phyloP scores from a whole-genome alignment of 2,113 vertebrate genomes.

The Pteruthius melanotis region DNA sequence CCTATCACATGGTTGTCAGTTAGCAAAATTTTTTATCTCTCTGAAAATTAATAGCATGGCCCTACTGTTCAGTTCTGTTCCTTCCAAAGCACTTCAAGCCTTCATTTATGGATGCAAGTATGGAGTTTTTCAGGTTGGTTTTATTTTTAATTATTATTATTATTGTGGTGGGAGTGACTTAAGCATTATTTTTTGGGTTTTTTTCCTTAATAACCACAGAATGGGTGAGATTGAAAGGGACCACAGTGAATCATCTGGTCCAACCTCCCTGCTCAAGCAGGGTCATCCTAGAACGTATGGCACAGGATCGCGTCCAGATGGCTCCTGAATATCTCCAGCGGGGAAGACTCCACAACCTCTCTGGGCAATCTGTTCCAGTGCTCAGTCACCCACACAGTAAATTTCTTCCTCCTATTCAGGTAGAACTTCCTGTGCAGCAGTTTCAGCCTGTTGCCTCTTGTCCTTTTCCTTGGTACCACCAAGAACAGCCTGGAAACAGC shows the following conservation, averaged over 20 bases:
- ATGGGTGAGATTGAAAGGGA: background rate
- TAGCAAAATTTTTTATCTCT: background rate
- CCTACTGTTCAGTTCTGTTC: background rate
- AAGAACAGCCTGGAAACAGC: background rate
- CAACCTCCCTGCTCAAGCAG: background rate
- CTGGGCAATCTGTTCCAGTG: background rate
- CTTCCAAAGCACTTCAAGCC: background rate
- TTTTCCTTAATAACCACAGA: background rate
- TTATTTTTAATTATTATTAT: background rate
- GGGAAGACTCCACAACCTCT: background rate
- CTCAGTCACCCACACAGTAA: background rate
- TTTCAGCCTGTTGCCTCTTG: background rate
- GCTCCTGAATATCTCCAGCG: background rate
- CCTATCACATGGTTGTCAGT: background rate
- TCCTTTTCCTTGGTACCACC: background rate
- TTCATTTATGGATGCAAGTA: background rate
- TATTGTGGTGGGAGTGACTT: rapidly evolving
- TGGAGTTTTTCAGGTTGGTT: rapidly evolving
- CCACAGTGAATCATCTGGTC: background rate
- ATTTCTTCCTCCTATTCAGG: background rate
- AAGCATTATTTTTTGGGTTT: background rate
- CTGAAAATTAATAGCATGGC: background rate
- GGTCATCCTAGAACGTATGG: background rate
- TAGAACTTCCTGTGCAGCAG: background rate
- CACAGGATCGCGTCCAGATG: background rate